Evolutionary conservation across 2,888 invertebrate species (phyloP).

Genomic region (Plusia festucae): DNA sequence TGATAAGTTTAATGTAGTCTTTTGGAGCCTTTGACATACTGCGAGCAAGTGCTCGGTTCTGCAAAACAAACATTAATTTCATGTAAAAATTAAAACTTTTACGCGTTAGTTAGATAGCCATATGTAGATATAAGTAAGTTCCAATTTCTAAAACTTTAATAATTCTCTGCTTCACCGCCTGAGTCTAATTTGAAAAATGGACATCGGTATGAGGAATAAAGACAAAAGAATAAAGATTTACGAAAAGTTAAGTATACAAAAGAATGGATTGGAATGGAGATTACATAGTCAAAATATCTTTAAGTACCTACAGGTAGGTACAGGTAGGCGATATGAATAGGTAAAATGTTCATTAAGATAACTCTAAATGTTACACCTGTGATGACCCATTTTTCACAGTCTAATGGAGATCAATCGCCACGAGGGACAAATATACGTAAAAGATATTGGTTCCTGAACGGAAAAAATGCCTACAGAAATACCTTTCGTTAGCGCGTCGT

Average conservation of each 20-base stretch:
- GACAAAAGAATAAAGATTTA: too few relatives aligned
- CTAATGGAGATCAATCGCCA: neutral
- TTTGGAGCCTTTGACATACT: constrained; percentile 1
- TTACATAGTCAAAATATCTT: too few relatives aligned
- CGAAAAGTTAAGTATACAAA: too few relatives aligned
- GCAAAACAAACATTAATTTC: constrained; percentile 1
- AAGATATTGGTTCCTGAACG: neutral
- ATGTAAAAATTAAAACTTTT: neutral
- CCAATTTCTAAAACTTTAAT: neutral
- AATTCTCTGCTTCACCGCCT: too few relatives aligned
- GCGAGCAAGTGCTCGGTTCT: neutral
- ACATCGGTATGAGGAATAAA: too few relatives aligned
- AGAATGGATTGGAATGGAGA: too few relatives aligned
- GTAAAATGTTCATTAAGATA: neutral
- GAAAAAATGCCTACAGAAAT: neutral
- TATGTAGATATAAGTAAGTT: too few relatives aligned
- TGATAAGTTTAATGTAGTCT: neutral
- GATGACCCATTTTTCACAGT: neutral
- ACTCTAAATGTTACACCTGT: neutral
- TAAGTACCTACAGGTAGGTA: too few relatives aligned
- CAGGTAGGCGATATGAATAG: neutral
- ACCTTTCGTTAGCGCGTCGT: neutral
- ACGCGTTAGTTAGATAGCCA: too few relatives aligned
- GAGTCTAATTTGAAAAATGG: too few relatives aligned
- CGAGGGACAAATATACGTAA: neutral